Percentiles rank a stretch among this genome's conserved stretches.
These are phyloP conservation scores for Trichonephila clavata DNA, from an alignment of 1,140 invertebrate species.

Conservation along the genomic window DNA sequence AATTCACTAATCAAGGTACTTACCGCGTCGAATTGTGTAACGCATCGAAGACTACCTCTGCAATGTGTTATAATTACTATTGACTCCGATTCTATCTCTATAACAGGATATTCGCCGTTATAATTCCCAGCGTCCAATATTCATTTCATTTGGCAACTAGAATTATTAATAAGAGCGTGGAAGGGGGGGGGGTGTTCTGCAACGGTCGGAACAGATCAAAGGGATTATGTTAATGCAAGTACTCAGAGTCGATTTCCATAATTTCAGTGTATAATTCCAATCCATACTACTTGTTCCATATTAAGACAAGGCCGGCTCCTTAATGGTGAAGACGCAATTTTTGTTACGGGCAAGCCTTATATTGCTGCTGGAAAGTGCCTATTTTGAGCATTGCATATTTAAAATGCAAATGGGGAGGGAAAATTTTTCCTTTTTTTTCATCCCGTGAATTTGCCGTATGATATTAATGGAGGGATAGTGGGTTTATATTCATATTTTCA, in stretches of 20 bases:
- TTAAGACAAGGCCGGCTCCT: background rate
- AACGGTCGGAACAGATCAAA: slow-evolving; percentile 3
- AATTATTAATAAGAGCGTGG: slow-evolving; percentile 22
- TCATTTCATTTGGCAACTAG: slow-evolving; percentile 29
- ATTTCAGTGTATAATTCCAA: slow-evolving; percentile 2
- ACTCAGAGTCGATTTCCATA: slow-evolving; percentile 24
- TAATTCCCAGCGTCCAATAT: slow-evolving; percentile 11
- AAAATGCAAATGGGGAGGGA: slow-evolving; percentile 8
- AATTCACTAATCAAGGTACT: slow-evolving; percentile 27
- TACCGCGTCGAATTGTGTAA: slow-evolving; percentile 20
- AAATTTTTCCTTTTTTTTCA: background rate
- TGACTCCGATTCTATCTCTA: slow-evolving; percentile 30
- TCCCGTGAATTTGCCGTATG: background rate
- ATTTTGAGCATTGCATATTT: background rate
- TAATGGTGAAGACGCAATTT: slow-evolving; percentile 22
- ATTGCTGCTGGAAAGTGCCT: background rate
- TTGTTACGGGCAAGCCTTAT: background rate
- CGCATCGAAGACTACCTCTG: background rate
- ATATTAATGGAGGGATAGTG: background rate
- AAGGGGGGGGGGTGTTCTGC: background rate
- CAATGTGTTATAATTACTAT: slow-evolving; percentile 41
- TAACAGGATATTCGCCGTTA: slow-evolving; percentile 34
- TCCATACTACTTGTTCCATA: background rate
- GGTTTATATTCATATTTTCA: slow-evolving; percentile 27
- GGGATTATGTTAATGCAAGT: slow-evolving; percentile 28